phyloP scores from a whole-genome alignment of 2,797 vertebrate species.

The Thamnophis elegans region DNA sequence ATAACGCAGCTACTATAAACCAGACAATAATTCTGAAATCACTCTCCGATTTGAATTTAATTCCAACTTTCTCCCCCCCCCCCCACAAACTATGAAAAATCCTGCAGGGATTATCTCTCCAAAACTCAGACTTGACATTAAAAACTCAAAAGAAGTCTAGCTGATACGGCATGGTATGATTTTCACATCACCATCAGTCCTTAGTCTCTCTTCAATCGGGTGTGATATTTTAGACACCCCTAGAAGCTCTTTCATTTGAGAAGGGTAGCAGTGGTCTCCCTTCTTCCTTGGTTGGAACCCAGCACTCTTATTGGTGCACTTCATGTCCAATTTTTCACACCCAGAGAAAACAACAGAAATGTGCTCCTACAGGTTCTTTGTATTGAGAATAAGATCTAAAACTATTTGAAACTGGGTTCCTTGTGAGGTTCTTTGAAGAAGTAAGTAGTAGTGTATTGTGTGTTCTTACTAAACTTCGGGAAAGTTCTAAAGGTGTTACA shows the following conservation, averaged over 20 bases:
- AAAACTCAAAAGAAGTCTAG: neutral
- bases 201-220: neutral
- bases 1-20: neutral
- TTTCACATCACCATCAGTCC: neutral
- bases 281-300: neutral
- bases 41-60: neutral
- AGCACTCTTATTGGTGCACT: neutral
- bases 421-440: neutral
- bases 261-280: neutral
- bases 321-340: neutral
- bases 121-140: neutral
- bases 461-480: neutral
- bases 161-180: neutral
- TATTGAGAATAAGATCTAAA: neutral
- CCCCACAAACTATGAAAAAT: neutral
- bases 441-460: neutral
- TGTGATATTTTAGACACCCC: neutral
- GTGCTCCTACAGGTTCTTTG: neutral
- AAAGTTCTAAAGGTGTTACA: neutral
- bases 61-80: neutral
- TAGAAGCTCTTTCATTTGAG: neutral
- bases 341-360: neutral
- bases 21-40: neutral
- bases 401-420: neutral
- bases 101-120: neutral